Evolutionary conservation across 1,140 invertebrate species (phyloP), one percentile per base, ranked within the genome.

Genomic region (Platyura marginata): DNA sequence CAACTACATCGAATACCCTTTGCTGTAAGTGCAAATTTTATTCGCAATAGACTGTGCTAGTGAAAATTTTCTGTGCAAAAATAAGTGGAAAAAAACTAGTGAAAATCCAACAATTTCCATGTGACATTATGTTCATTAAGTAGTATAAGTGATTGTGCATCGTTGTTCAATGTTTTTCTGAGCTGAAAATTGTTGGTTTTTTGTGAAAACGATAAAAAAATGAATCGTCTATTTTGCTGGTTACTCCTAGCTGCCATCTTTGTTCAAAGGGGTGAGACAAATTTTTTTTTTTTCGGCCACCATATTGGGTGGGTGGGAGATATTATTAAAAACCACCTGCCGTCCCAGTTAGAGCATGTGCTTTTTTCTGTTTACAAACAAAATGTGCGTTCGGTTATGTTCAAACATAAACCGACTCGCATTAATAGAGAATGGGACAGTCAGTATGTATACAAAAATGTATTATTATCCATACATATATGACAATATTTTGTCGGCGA

Each of bases 201-300:
- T 21, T n/a, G 21, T 21, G 38, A 22, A 23, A 40, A 40, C 13
- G 21, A 3, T 11, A 40, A 20, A 35, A 42, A 21, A 3, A 42
- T 42, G 41, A 42, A 42, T 42, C 23, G 41, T 9, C 16, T 42
- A 16, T 42, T 32, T 18, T 42, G 25, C 15, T 42, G 22, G 41
- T 21, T 42, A 18, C 25, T 42, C 18, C 16, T 33, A 9, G 41
- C 41, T 32, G 41, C 41, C 41, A 42, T 42, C 19, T 42, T 42
- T 18, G 32, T 42, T 33, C 25, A 42, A 20, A 25, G 29, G 25
- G 41, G 41, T 42, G 32, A 42, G 41, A n/a, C 2, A 3, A 8
- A 37, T n/a, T n/a, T n/a, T n/a, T n/a, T n/a, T n/a, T n/a, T n/a
- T n/a, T n/a, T n/a, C n/a, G n/a, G n/a, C n/a, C n/a, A n/a, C n/a